Base-by-base conservation (phyloP, 2,113 vertebrate species). In the Hucho hucho region DNA sequence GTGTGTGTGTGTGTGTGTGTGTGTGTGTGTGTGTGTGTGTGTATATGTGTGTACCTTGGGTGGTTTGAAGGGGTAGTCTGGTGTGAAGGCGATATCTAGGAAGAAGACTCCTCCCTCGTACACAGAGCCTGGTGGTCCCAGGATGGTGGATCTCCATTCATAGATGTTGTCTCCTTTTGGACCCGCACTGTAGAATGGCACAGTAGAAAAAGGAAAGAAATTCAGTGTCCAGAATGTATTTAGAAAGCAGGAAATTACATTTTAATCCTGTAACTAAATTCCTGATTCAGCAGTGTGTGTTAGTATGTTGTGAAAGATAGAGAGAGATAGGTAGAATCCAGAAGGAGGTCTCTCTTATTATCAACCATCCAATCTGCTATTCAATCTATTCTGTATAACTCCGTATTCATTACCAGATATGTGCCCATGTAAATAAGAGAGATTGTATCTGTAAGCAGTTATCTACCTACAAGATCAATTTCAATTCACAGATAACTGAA, bases 81-180 rank as follows among this genome's bases (percentile, higher is more conserved):
- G 97, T 81, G 97, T 98, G 95, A 98, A 98, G 74, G 97, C 96
- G 84, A 98, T 98, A 93, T 98, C 97, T 92, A 98, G 93, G 92
- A 98, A 98, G 88, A 98, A 98, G 81, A 98, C 97, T 0, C 97
- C 97, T 87, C 97, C 97, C 92, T 98, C 97, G 28, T 98, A 98
- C 83, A 98, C 97, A 47, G 97, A 98, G 87, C 97, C 97, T 0
- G 97, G 97, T 69, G 97, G 97, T 80, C 97, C 97, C 87, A 98
- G 93, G 93, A 98, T 98, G 89, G 97, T 98, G 26, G 97, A 98
- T 91, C 97, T 95, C 97, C 97, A 98, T 86, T 98, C 97, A 7
- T 98, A 98, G 92, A 98, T 97, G 93, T 98, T 98, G 93, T 98
- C 96, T 83, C 97, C 97, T 94, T 98, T 98, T 68, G 97, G 97